Evolutionary conservation across 92 coral and sea anemone genomes (phyloP), one percentile per base, ranked within the genome.

Genomic region (Paramuricea clavata): DNA sequence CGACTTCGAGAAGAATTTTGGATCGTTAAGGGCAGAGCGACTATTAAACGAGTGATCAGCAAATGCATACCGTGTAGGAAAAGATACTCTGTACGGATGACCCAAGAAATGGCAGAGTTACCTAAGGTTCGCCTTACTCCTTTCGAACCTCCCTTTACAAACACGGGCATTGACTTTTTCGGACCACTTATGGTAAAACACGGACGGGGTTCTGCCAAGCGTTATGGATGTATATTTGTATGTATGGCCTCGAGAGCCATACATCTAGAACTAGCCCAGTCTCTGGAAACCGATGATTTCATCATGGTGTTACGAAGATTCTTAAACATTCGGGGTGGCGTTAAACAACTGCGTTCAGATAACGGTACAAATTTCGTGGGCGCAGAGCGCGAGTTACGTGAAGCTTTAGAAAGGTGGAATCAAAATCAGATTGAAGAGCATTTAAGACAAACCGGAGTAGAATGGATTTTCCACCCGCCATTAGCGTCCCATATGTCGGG

Each of bases 401-500:
- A 71, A 12, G 27, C 27, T 5, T 5, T 71, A 21, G 4, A 36
- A 71, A 22, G 77, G n/a, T 33, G 77, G 77, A 71, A 71, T 33
- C 12, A 23, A 0, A 25, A 42, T 30, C 22, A 71, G 77, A 11
- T 71, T 5, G 10, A 71, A 19, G 13, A 71, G 26, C 13, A 11
- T n/a, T 8, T 12, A 2, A 21, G 1, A 16, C 22, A 71, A 15
- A 16, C 16, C 1, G 77, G 31, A 9, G 12, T 35, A 12, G 26
- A 43, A 16, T 71, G 77, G 77, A 32, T n/a, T n/a, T n/a, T n/a
- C n/a, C n/a, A n/a, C n/a, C n/a, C n/a, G n/a, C 19, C n/a, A n/a
- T n/a, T n/a, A n/a, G 93, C 91, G 21, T 87, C 86, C 21, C 92
- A 89, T 27, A 89, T 89, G 88, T 49, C 89, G 3, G 92, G 92